Evolutionary conservation across 2,113 vertebrate genomes (phyloP), one percentile per base, ranked within the genome.

Genomic region (Entosphenus tridentatus): DNA sequence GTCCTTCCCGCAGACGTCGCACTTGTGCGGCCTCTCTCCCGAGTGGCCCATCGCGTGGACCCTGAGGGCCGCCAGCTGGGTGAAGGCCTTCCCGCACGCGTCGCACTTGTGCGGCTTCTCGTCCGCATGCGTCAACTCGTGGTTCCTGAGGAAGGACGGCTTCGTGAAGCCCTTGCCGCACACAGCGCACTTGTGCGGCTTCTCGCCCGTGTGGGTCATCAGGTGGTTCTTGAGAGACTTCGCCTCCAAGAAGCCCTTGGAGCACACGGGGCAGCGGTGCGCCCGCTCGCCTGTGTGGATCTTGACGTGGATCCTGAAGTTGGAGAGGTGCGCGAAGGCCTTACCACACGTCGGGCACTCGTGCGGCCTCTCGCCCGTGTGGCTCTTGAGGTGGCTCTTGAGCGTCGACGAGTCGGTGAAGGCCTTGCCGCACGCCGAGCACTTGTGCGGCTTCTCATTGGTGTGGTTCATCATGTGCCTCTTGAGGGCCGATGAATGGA

Each of bases 101-200:
- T n/a, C n/a, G 10, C 62, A 65, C 62, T 65, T 65, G 62, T 65
- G 62, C 21, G 62, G 62, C 62, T 65, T 65, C 21, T 65, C 62
- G 21, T 21, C 62, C 62, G 8, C 21, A 10, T 65, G 62, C n/a
- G 21, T 65, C 62, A 65, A 16, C 62, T 65, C 62, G 62, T 65
- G 62, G 9, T n/a, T 65, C 62, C 21, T 65, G n/a, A 65, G 62
- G 62, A 16, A 16, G 62, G 62, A 65, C 62, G 62, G 21, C 21
- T 21, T 65, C n/a, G 62, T 65, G 21, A 65, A 65, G 62, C 21
- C 10, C 62, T 65, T 65, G n/a, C 62, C 62, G 21, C 62, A 65
- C 9, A 10, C n/a, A 10, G 10, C n/a, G 62, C 62, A 65, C 21
- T 65, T 65, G 21, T 65, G 21, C 10, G 62, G 62, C n/a, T 21